A percentile compares a stretch with the other conserved stretches of the same genome.
phyloP scores from a whole-genome alignment of 2,888 invertebrate genomes.

The Vesta saturnalis region DNA sequence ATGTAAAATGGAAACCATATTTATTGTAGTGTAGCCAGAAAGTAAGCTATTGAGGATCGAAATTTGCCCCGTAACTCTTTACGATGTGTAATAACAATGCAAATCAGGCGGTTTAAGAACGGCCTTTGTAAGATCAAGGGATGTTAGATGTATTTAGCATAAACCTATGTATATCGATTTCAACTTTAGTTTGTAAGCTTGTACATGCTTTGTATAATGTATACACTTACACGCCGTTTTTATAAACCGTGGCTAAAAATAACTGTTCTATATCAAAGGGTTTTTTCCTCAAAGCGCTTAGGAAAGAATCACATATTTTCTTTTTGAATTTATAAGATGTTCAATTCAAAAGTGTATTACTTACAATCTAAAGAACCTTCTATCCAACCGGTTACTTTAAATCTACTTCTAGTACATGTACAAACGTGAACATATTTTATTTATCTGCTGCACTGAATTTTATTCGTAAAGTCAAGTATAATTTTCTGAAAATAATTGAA shows the following conservation, averaged over 20 bases:
- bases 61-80: slow-evolving; percentile 50
- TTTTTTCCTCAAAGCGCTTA: not conserved
- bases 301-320: not conserved
- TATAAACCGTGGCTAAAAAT: not conserved
- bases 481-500: no score
- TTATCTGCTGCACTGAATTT: no score
- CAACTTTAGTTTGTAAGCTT: slow-evolving; percentile 10
- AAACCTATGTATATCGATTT: slow-evolving; percentile 29
- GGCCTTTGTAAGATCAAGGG: slow-evolving; percentile 48
- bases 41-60: slow-evolving; percentile 19
- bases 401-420: no score
- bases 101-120: slow-evolving; percentile 56
- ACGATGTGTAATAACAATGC: slow-evolving; percentile 58
- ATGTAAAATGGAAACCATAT: slow-evolving; percentile 19
- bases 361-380: no score
- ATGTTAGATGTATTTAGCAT: slow-evolving; percentile 26
- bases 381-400: no score
- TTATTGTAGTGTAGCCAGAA: slow-evolving; percentile 19
- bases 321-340: not conserved
- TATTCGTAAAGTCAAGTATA: no score
- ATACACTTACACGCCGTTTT: not conserved
- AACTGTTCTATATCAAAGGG: not conserved
- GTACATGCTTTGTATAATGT: slow-evolving; percentile 10
- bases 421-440: no score
- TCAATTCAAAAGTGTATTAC: no score